phyloP scores from a whole-genome alignment of 2,113 vertebrate species.

The Aphyosemion australe region DNA sequence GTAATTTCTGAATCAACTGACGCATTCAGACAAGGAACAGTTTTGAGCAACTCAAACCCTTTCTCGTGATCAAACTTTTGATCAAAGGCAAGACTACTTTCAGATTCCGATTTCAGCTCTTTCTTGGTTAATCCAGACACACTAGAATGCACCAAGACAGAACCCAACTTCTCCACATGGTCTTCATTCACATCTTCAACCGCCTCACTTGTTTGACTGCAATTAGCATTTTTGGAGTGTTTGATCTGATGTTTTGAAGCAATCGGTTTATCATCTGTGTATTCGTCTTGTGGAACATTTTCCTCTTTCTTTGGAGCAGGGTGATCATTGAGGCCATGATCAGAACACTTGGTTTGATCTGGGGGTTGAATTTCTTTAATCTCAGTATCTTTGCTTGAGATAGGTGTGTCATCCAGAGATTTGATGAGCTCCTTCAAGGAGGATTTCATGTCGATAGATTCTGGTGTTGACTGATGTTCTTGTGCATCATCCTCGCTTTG shows the following conservation, averaged over 20 bases:
- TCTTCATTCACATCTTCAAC: background rate
- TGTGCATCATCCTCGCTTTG: background rate
- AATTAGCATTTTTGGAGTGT: background rate
- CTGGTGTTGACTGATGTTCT: background rate
- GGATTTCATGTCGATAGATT: background rate
- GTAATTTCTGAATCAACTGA: background rate
- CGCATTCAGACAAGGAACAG: background rate
- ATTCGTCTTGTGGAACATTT: background rate
- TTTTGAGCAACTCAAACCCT: background rate
- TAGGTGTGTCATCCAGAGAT: background rate
- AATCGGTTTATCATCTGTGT: background rate
- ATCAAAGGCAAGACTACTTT: background rate
- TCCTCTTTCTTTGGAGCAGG: constrained; percentile 3
- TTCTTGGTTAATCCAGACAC: background rate
- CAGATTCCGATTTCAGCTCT: background rate
- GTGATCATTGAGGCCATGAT: background rate
- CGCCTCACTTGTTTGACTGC: background rate
- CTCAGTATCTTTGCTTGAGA: constrained; percentile 5
- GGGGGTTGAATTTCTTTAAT: constrained; percentile 1
- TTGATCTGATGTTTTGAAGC: background rate
- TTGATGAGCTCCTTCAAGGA: background rate
- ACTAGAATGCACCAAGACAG: background rate
- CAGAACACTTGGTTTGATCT: background rate
- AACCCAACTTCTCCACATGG: background rate
- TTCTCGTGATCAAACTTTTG: constrained; percentile 4